Evolutionary conservation across 2,797 vertebrate species (phyloP), one percentile per base, ranked within the genome.

Genomic region (Merluccius polli): DNA sequence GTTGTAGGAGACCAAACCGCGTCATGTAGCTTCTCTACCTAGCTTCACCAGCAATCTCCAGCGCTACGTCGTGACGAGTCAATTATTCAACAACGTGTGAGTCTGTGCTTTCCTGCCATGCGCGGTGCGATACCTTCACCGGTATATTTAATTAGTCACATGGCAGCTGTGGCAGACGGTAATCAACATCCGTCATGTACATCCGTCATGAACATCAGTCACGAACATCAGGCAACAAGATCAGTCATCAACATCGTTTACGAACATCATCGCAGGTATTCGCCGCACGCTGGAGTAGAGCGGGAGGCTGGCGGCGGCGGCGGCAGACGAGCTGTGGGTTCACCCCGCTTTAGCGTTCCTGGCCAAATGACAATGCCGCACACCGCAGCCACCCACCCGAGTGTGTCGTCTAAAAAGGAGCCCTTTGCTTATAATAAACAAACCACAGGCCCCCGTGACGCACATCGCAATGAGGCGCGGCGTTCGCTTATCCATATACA

Each of bases 401-500:
- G 15, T 44, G 11, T 44, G 38, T 44, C 38, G 38, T 44, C 38
- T 44, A 13, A 13, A 13, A 44, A 38, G 8, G 36, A 12, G 3
- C 44, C 16, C 44, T 11, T 7, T 1, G 16, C 44, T 52, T 7
- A 52, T 52, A 4, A 21, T 52, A 7, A 52, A 52, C 16, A 52
- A 52, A 21, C 16, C 44, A 52, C 16, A 7, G 44, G 16, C 32
- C 73, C 71, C 44, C 16, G 67, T 83, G 78, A 88, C 79, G 72
- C 70, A 73, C 35, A 73, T 83, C 80, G 82, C 74, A 80, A 77
- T 16, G n/a, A 87, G 79, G 69, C 75, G 48, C 70, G 24, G 24
- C 80, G 75, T 77, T 79, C 71, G 77, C 29, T 16, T 82, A 81
- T 83, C 76, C 75, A 78, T 78, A 79, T 77, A 72, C 75, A 79